These are phyloP conservation scores for Trichechus manatus DNA, from an alignment of 2,113 vertebrate genomes.

Conservation along the genomic window DNA sequence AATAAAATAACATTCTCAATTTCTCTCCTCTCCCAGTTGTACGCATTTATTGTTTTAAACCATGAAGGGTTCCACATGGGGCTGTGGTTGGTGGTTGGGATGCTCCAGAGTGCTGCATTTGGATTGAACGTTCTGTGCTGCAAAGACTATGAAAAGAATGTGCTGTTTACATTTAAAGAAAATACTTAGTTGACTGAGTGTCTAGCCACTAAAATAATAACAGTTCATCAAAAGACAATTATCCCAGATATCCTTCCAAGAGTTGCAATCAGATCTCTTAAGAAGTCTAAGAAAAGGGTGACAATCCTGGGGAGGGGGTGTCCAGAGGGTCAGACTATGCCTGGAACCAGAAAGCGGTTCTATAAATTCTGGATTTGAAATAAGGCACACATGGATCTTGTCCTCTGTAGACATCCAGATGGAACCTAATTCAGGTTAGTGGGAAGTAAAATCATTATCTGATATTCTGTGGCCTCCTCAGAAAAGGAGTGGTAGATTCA, in stretches of 20 bases:
- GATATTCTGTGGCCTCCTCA: neutral
- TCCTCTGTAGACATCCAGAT: neutral
- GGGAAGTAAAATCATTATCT: conserved; percentile 42
- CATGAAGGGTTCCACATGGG: conserved; percentile 56
- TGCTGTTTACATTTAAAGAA: conserved; percentile 61
- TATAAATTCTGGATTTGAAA: conserved; percentile 18
- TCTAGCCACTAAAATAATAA: conserved; percentile 69
- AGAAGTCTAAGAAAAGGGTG: neutral
- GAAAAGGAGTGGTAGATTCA: neutral
- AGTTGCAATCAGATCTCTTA: conserved; percentile 54
- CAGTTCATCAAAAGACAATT: conserved; percentile 55
- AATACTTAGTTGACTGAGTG: conserved; percentile 53
- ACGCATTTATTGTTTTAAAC: conserved; percentile 73
- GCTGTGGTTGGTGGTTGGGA: conserved; percentile 22
- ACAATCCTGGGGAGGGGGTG: neutral
- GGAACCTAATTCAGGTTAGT: conserved; percentile 41
- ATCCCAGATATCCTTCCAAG: conserved; percentile 14
- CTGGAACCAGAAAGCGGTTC: neutral
- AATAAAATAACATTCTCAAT: conserved; percentile 78
- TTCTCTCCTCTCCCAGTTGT: conserved; percentile 68
- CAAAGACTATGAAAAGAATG: conserved; percentile 8
- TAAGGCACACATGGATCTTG: neutral
- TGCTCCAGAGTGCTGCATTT: neutral
- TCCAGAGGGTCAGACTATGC: neutral
- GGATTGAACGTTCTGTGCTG: neutral